A percentile compares a stretch with the other conserved stretches of the same genome.
phyloP scores from a whole-genome alignment of 2,888 invertebrate species.

The Cephus spinipes region DNA sequence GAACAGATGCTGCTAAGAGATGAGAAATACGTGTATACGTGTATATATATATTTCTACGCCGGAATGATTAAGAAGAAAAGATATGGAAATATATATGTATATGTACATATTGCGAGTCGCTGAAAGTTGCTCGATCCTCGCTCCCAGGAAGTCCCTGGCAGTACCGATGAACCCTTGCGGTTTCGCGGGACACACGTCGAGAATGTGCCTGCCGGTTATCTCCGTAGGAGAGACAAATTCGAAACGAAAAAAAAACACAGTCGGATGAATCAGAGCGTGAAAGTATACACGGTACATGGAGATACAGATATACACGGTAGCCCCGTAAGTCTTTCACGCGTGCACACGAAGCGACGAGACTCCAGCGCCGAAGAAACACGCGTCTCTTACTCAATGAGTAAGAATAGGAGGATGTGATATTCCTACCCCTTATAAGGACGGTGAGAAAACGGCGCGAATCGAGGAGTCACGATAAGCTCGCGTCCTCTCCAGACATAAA shows the following conservation, averaged over 20 bases:
- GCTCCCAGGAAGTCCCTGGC: not conserved
- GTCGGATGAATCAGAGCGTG: not conserved
- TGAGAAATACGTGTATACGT: not conserved
- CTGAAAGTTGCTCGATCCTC: not conserved
- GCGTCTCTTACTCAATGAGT: not conserved
- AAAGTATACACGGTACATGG: not conserved
- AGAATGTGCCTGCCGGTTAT: not conserved
- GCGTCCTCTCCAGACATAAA: constrained; percentile 29
- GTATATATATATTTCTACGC: not conserved
- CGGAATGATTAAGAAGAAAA: not conserved
- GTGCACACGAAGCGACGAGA: not conserved
- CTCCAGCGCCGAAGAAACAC: not conserved
- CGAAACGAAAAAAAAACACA: not conserved
- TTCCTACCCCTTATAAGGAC: not conserved
- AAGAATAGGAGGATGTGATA: not conserved
- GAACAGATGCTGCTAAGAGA: not conserved
- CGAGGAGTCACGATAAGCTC: constrained; percentile 22
- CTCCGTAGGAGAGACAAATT: not conserved
- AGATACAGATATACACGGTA: not conserved
- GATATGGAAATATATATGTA: not conserved
- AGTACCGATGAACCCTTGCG: not conserved
- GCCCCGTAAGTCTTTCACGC: not conserved
- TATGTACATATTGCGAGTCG: not conserved
- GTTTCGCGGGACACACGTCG: not conserved
- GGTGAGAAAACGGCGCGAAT: not conserved